Base-by-base conservation (phyloP, 2,888 invertebrate species). In the Rhynchonema sp. region DNA sequence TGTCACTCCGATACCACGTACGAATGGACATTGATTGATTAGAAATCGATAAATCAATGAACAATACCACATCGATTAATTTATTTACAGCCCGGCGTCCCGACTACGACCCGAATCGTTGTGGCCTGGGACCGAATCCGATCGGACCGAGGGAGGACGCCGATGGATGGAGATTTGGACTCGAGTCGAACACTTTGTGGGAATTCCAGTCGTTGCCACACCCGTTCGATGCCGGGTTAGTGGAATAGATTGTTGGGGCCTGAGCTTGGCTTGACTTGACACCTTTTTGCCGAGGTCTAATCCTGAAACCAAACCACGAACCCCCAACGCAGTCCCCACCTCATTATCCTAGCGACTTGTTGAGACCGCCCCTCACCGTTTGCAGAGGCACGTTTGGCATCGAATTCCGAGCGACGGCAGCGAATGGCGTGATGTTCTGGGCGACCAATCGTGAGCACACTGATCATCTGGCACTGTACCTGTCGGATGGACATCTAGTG, bases 401-500 rank as follows among this genome's bases (percentile, higher is more conserved):
- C 17, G 80, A 83, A 9, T 82, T 96, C 74, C 84, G 85, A 64
- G 87, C 88, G 0, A 80, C 80, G 62, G 76, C 78, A n/a, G 78
- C 81, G 17, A 83, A 86, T 1, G 96, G 94, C 1, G 79, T 94
- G 26, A 74, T 98, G 55, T 79, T 88, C 1, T 86, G 89, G 71
- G 87, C 87, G 23, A 81, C 78, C 65, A 81, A 80, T 63, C 62
- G 63, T 22, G 64, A 66, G 54, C 65, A 65, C 23, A 70, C 70
- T n/a, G 88, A 92, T 69, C 91, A 83, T 74, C 78, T 94, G 65
- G 80, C 90, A 0, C 77, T 98, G 59, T 90, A 94, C 73, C 79
- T 98, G 77, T 78, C 85, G 1, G 83, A 90, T 66, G 91, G 92
- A 63, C 82, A 83, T 60, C 81, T 96, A 27, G 82, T 82, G 62